A percentile compares a stretch with the other conserved stretches of the same genome.
These are phyloP conservation scores for Chironomus striatipennis DNA, from an alignment of 1,140 invertebrate species.

Conservation along the genomic window DNA sequence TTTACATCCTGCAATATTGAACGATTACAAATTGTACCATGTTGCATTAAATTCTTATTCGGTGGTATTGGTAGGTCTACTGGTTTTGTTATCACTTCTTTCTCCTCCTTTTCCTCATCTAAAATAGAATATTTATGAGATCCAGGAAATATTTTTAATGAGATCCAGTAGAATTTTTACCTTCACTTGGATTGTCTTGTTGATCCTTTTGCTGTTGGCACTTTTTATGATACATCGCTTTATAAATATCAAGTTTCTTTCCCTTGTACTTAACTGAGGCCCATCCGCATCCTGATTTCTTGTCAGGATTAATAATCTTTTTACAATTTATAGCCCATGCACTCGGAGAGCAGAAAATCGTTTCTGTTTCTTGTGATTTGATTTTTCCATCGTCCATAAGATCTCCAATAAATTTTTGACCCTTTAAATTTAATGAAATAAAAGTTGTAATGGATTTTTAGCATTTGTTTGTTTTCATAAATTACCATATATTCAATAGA, in stretches of 20 bases:
- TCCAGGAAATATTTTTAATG: not conserved
- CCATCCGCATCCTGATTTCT: constrained; percentile 88
- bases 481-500: constrained; percentile 80
- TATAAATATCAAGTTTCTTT: constrained; percentile 78
- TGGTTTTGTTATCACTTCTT: constrained; percentile 39
- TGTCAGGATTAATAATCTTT: constrained; percentile 80
- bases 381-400: constrained; percentile 79
- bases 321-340: constrained; percentile 90
- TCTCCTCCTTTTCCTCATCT: constrained; percentile 46
- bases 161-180: constrained; percentile 26
- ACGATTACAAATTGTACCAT: constrained; percentile 58
- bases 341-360: constrained; percentile 81
- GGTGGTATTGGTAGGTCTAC: constrained; percentile 42
- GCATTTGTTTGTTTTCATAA: constrained; percentile 22
- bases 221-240: constrained; percentile 71
- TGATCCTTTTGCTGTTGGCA: constrained; percentile 48
- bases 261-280: constrained; percentile 75
- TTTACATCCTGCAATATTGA: constrained; percentile 70
- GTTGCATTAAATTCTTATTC: constrained; percentile 55
- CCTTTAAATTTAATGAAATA: constrained; percentile 42
- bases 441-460: not conserved
- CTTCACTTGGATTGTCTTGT: constrained; percentile 38
- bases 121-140: not conserved
- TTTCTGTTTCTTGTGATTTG: constrained; percentile 75
- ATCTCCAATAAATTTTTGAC: constrained; percentile 82